phyloP scores from a whole-genome alignment of 2,888 invertebrate species.

The Andrena camellia region DNA sequence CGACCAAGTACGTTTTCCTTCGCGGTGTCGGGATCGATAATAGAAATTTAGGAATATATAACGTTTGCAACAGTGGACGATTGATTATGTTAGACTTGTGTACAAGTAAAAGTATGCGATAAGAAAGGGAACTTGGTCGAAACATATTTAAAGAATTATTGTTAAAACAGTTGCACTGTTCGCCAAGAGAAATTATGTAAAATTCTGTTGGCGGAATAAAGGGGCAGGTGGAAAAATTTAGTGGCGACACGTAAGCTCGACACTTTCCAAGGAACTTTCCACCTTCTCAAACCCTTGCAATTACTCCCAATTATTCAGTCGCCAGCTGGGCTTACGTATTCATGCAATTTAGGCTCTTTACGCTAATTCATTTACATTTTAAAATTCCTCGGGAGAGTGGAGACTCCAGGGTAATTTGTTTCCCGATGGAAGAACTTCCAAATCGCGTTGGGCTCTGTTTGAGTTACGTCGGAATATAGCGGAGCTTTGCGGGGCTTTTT shows the following conservation, averaged over 20 bases:
- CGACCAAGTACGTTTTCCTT: constrained; percentile 7
- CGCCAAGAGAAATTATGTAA: too few species aligned
- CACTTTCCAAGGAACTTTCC: constrained; percentile 12
- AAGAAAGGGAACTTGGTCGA: too few species aligned
- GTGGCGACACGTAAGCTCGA: neutral
- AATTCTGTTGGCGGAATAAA: neutral
- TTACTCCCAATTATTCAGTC: constrained; percentile 43
- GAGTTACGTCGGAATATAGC: constrained; percentile 12
- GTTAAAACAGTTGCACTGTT: too few species aligned
- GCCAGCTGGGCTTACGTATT: constrained; percentile 37
- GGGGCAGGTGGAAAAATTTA: constrained; percentile 10
- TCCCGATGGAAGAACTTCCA: constrained; percentile 46
- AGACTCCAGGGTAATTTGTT: constrained; percentile 44
- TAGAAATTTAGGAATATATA: neutral
- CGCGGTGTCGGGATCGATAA: neutral
- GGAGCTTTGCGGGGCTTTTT: constrained; percentile 6
- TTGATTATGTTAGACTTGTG: too few species aligned
- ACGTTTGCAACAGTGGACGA: too few species aligned
- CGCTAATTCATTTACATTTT: constrained; percentile 55
- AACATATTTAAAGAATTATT: too few species aligned
- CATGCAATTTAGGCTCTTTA: constrained; percentile 30
- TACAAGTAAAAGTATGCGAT: too few species aligned
- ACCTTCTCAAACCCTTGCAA: constrained; percentile 21
- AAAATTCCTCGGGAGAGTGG: constrained; percentile 27
- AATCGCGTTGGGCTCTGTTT: constrained; percentile 36